Conservation (phyloP, 2,888 invertebrate genomes). For the Philopedon plagiatum region DNA sequence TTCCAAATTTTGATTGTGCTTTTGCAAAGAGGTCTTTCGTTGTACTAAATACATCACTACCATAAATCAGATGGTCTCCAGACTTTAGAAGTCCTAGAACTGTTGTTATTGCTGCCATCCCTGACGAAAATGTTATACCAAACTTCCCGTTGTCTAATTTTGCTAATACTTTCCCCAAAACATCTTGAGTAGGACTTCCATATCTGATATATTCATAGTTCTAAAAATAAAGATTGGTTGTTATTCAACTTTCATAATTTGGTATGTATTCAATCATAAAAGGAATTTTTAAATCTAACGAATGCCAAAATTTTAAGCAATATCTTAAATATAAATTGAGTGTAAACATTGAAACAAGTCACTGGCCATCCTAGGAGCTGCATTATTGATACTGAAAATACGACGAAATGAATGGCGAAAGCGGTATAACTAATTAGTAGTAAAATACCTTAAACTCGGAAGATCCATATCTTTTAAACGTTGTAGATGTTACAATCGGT, state of each 20-base stretch:
- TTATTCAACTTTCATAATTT: too few species aligned
- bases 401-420: too few species aligned
- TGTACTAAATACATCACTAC: conserved; percentile 97
- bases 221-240: conserved; percentile 67
- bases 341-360: too few species aligned
- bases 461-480: conserved; percentile 91
- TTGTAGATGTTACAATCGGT: conserved; percentile 92
- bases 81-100: too few species aligned
- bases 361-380: too few species aligned
- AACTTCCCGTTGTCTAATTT: too few species aligned
- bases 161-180: conserved; percentile 91
- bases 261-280: too few species aligned
- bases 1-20: conserved; percentile 74
- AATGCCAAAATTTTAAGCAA: too few species aligned
- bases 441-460: conserved; percentile 85
- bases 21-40: conserved; percentile 81
- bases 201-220: conserved; percentile 90
- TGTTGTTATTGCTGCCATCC: conserved; percentile 88
- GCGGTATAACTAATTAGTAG: too few species aligned
- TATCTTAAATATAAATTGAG: too few species aligned
- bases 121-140: conserved; percentile 91
- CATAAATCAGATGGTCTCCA: conserved; percentile 92
- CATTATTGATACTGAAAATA: too few species aligned
- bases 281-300: too few species aligned
- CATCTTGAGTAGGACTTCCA: conserved; percentile 86